phyloP scores from a whole-genome alignment of 2,888 invertebrate genomes.

The Patella pellucida region DNA sequence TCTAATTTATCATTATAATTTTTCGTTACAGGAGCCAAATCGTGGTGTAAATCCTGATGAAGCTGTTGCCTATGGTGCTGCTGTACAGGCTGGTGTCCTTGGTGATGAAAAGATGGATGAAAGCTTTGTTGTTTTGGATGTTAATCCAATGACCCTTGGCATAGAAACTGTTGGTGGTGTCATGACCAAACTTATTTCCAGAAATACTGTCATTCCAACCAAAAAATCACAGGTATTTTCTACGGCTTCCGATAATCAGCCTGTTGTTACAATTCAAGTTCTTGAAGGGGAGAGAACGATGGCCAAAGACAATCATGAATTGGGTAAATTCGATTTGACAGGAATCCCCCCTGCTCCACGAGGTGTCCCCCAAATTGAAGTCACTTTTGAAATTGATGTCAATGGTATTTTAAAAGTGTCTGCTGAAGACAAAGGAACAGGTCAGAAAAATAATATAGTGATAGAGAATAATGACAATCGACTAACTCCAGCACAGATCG shows the following conservation, averaged over 20 bases:
- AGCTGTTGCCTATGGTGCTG: slow-evolving; percentile 98
- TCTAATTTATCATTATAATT: background rate
- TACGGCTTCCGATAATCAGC: slow-evolving; percentile 98
- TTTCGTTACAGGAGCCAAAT: slow-evolving; percentile 84
- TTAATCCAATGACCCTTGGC: slow-evolving; percentile 98
- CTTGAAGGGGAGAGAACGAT: slow-evolving; percentile 99
- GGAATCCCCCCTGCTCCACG: slow-evolving; percentile 87
- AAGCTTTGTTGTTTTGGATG: slow-evolving; percentile 79
- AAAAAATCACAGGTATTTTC: slow-evolving; percentile 99
- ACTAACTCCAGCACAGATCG: slow-evolving; percentile 96
- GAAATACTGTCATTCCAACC: slow-evolving; percentile 98
- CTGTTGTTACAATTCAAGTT: slow-evolving; percentile 91
- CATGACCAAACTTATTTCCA: slow-evolving; percentile 97
- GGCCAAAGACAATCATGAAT: slow-evolving; percentile 98
- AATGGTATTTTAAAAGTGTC: slow-evolving; percentile 77
- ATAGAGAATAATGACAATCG: slow-evolving; percentile 99
- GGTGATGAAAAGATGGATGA: slow-evolving; percentile 96
- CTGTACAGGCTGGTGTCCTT: slow-evolving; percentile 98
- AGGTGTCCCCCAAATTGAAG: slow-evolving; percentile 72
- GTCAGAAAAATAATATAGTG: slow-evolving; percentile 97
- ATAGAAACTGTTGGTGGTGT: slow-evolving; percentile 99
- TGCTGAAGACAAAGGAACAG: slow-evolving; percentile 99
- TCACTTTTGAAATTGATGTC: slow-evolving; percentile 75
- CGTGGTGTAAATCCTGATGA: slow-evolving; percentile 99
- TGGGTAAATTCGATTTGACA: slow-evolving; percentile 98